Evolutionary conservation across 2,888 invertebrate species (phyloP).

Genomic region (Rhamphomyia laevipes): DNA sequence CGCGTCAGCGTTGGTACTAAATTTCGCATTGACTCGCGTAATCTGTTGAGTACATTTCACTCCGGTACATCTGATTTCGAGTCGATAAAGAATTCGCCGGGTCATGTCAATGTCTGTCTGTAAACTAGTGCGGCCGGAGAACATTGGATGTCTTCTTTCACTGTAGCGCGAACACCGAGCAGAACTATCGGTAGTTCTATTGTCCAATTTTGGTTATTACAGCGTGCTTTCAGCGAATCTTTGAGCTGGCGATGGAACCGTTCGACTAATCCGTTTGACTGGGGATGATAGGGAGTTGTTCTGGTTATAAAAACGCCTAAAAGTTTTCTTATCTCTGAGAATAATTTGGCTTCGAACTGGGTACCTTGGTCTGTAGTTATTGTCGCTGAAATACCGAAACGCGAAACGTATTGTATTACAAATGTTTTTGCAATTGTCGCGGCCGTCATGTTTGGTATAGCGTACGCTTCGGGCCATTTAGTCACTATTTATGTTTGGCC

Average conservation of each 20-base stretch:
- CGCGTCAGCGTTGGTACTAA: too few species aligned
- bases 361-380: constrained; percentile 2
- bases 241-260: neutral
- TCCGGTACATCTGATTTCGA: neutral
- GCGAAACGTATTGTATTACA: neutral
- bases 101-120: neutral
- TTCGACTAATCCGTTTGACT: constrained; percentile 5
- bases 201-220: neutral
- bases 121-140: constrained; percentile 1
- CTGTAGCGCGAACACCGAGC: constrained; percentile 2
- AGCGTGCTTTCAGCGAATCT: constrained; percentile 20
- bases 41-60: neutral
- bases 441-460: neutral
- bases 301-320: neutral
- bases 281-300: constrained; percentile 7
- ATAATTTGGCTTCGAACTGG: constrained; percentile 3
- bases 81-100: neutral
- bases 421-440: neutral
- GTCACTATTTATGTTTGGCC: too few species aligned
- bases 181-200: constrained; percentile 5
- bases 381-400: neutral
- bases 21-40: too few species aligned
- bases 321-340: constrained; percentile 1
- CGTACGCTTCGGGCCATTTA: constrained; percentile 1
- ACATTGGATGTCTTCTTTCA: neutral